Percentiles rank a stretch among this genome's conserved stretches.
phyloP scores from a whole-genome alignment of 2,797 vertebrate genomes.

The Pipistrellus pipistrellus region DNA sequence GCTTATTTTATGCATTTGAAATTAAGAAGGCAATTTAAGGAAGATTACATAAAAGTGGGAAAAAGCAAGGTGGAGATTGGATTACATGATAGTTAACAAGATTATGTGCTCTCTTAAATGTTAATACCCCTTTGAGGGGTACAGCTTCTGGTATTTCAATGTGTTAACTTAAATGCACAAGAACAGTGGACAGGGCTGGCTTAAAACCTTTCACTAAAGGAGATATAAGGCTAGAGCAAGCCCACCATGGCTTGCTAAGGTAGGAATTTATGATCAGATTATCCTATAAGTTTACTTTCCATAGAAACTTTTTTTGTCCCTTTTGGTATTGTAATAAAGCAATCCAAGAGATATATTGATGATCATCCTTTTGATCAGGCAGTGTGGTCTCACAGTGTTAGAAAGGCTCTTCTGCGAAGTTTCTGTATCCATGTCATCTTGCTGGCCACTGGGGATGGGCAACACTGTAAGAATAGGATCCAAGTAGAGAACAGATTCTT shows the following conservation, averaged over 20 bases:
- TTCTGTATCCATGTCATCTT: neutral
- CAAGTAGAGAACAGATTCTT: neutral
- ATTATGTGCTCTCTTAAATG: neutral
- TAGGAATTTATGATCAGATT: neutral
- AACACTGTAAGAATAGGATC: neutral
- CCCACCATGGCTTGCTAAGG: neutral
- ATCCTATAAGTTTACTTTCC: neutral
- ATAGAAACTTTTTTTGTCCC: neutral
- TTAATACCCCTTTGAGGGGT: neutral
- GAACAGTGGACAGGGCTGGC: neutral
- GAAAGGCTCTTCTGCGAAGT: neutral
- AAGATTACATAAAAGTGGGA: neutral
- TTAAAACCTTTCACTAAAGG: neutral
- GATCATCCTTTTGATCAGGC: neutral
- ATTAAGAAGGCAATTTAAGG: neutral
- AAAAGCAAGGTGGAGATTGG: neutral
- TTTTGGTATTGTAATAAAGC: neutral
- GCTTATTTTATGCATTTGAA: neutral
- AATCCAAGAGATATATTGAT: neutral
- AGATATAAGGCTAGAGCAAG: neutral
- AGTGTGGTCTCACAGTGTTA: neutral
- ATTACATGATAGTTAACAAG: neutral
- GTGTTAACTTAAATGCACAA: neutral
- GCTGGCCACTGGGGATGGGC: neutral
- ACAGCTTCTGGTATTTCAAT: neutral